Conservation (phyloP, 1,140 invertebrate genomes). For the Meloidogyne hapla region DNA sequence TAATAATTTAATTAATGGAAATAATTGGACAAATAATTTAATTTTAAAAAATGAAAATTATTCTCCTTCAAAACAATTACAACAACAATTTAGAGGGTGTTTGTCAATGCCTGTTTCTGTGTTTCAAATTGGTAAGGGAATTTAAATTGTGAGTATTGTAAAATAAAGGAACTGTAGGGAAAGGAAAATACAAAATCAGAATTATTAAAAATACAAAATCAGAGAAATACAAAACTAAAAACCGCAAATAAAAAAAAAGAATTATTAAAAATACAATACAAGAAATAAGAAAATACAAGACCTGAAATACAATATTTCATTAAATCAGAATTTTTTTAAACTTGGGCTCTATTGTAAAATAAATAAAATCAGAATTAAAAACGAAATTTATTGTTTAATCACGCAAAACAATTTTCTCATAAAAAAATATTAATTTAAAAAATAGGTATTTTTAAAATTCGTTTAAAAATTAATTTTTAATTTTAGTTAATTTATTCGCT, state of each 20-base stretch:
- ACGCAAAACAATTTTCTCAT: no score
- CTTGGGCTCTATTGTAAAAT: no score
- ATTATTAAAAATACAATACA: no score
- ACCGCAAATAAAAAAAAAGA: slow-evolving; percentile 2
- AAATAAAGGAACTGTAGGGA: not conserved
- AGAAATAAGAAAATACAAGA: no score
- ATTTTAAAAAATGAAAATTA: not conserved
- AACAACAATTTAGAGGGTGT: slow-evolving; percentile 41
- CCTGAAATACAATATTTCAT: no score
- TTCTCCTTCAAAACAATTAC: not conserved
- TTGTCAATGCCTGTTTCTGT: slow-evolving; percentile 42
- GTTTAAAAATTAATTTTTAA: not conserved
- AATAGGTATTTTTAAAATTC: no score
- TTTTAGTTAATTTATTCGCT: slow-evolving; percentile 38
- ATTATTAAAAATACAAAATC: not conserved
- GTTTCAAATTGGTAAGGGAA: slow-evolving; percentile 50
- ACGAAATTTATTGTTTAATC: no score
- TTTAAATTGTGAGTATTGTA: not conserved
- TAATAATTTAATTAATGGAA: not conserved
- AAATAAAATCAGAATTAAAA: no score
- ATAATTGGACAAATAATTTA: slow-evolving; percentile 11
- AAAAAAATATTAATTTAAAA: no score
- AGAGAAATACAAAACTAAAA: not conserved
- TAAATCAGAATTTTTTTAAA: no score
- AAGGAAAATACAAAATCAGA: not conserved